Conservation (phyloP, 1,140 invertebrate species). For the Lasioglossum albipes region DNA sequence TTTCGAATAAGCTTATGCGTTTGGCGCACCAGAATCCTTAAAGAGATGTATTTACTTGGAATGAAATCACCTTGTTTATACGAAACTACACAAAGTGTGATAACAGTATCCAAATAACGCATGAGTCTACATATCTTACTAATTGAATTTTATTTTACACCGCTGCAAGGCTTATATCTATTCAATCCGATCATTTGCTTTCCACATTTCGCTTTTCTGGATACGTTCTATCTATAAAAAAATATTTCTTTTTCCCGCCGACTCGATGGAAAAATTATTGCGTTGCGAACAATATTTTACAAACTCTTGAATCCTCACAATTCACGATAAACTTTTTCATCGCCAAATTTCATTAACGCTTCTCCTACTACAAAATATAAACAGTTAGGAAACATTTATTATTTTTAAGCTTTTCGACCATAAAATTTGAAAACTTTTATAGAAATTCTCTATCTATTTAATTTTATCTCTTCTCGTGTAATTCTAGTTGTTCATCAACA, state of each 20-base stretch:
- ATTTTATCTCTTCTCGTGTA: neutral
- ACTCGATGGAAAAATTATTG: neutral
- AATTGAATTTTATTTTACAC: constrained; percentile 36
- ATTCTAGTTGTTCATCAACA: constrained; percentile 13
- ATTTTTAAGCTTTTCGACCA: constrained; percentile 9
- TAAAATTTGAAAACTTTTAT: constrained; percentile 37
- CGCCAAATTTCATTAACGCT: neutral
- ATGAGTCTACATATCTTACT: constrained; percentile 22
- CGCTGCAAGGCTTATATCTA: neutral
- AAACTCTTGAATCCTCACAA: neutral
- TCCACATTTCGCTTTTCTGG: constrained; percentile 44
- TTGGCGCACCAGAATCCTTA: neutral
- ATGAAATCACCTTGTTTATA: constrained; percentile 52
- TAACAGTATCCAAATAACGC: constrained; percentile 19
- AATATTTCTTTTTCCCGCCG: constrained; percentile 3
- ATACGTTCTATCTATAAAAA: constrained; percentile 15
- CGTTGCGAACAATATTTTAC: neutral
- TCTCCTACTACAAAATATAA: constrained; percentile 30
- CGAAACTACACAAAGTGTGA: constrained; percentile 36
- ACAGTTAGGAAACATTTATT: constrained; percentile 29
- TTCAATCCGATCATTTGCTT: constrained; percentile 44
- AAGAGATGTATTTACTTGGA: constrained; percentile 54
- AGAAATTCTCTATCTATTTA: constrained; percentile 29
- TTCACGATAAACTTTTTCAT: constrained; percentile 12
- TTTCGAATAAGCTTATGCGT: neutral